Percentiles rank a stretch among this genome's conserved stretches.
Conservation (phyloP, 2,797 vertebrate genomes). For the Micrastur ruficollis region DNA sequence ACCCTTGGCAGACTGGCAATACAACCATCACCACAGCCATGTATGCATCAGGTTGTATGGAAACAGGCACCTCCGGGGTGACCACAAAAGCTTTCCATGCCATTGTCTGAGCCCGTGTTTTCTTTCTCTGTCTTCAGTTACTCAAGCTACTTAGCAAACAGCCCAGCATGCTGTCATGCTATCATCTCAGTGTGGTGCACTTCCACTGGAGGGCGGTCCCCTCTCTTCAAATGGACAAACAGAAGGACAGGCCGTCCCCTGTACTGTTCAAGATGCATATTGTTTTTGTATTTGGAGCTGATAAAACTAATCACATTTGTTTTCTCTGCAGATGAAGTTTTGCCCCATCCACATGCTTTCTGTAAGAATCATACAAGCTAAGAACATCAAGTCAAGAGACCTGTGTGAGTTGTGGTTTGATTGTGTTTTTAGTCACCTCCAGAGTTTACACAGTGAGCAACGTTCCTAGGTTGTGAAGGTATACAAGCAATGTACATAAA, state of each 20-base stretch:
- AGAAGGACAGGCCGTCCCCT: background rate
- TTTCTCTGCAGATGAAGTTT: constrained; percentile 73
- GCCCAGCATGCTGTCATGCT: accelerated
- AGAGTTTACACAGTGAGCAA: background rate
- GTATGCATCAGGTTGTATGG: background rate
- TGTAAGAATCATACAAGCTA: constrained; percentile 78
- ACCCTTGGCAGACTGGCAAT: background rate
- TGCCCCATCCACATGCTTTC: constrained; percentile 80
- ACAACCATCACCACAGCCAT: background rate
- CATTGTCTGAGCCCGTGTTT: background rate
- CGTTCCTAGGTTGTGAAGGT: background rate
- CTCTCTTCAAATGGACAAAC: background rate
- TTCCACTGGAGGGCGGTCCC: background rate
- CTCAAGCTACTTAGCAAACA: background rate
- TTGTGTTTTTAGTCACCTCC: constrained; percentile 9
- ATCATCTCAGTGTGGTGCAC: accelerated
- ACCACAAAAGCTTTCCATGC: background rate
- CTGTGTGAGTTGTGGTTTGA: constrained; percentile 73
- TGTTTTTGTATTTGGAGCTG: background rate
- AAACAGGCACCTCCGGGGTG: background rate
- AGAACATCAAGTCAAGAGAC: constrained; percentile 67
- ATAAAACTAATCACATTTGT: background rate
- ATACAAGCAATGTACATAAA: background rate
- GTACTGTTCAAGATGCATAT: background rate
- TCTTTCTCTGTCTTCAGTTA: background rate